Base-by-base conservation (phyloP, 2,113 vertebrate genomes). In the Gallinago media region DNA sequence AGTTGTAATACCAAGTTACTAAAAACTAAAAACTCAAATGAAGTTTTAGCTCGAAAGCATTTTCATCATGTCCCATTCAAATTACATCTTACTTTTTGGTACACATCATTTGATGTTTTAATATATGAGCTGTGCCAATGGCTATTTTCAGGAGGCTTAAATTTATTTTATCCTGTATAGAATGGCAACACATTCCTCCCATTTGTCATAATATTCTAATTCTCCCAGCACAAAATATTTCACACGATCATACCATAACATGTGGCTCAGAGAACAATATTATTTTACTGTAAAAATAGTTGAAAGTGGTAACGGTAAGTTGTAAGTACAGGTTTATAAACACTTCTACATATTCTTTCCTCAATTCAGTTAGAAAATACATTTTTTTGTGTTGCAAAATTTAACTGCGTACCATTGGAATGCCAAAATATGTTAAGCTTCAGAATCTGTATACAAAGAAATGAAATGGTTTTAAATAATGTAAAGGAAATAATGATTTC, bases 71-170 rank as follows among this genome's bases (percentile, higher is more conserved):
- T 40, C 19, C 12, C 9, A 2, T 63, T 83, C 36, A 83, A 62
- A 50, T 61, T 72, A 27, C 2, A n/a, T 72, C 38, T 85, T 67
- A 58, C 11, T 46, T 94, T 89, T 55, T 47, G 26, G 46, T 58
- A 70, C 4, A 49, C 0, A 9, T 0, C 5, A 73, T 0, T 0
- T 36, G 44, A 58, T 19, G 5, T 52, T 81, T 68, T 47, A 94
- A 42, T 23, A 63, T 13, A 75, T 6, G 3, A 89, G 52, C 19
- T 85, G 25, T 22, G 85, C 68, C 14, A 73, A 38, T 5, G 58
- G 15, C 27, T 15, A 10, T 63, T 74, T 84, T 81, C 58, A 87
- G 36, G 12, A 87, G 40, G 16, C 15, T 58, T 50, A 31, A 15
- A 38, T 77, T 86, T 76, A 70, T 65, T 92, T 71, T 18, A 56